phyloP scores from a whole-genome alignment of 2,113 vertebrate genomes.

The Thomomys bottae region DNA sequence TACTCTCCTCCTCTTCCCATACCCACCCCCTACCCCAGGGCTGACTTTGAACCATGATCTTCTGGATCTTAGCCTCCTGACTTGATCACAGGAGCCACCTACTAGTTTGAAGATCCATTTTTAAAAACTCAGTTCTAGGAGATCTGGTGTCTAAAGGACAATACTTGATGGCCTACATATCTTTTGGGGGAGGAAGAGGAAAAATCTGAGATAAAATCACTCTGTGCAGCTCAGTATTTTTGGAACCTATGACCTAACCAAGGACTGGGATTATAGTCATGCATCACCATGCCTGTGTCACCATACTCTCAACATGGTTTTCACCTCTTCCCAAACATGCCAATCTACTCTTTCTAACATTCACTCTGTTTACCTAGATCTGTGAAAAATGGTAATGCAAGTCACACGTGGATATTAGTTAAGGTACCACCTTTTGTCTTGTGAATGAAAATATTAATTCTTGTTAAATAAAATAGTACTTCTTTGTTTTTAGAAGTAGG shows the following conservation, averaged over 20 bases:
- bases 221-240: too few species aligned
- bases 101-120: too few species aligned
- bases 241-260: too few species aligned
- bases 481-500: constrained; percentile 19
- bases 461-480: not conserved
- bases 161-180: not conserved
- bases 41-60: too few species aligned
- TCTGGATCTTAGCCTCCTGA: too few species aligned
- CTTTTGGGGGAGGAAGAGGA: not conserved
- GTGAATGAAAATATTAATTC: not conserved
- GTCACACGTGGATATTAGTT: not conserved
- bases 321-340: not conserved
- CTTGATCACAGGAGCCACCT: too few species aligned
- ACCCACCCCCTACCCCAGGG: too few species aligned
- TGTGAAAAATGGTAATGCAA: not conserved
- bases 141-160: not conserved
- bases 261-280: too few species aligned
- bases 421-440: not conserved
- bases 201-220: too few species aligned
- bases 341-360: not conserved
- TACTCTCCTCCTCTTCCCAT: too few species aligned
- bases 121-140: not conserved
- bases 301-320: not conserved
- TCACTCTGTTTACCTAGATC: not conserved
- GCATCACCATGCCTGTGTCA: too few species aligned